Percentiles rank a stretch among this genome's conserved stretches.
Conservation (phyloP, 2,888 invertebrate species). For the Eupithecia dodoneata region DNA sequence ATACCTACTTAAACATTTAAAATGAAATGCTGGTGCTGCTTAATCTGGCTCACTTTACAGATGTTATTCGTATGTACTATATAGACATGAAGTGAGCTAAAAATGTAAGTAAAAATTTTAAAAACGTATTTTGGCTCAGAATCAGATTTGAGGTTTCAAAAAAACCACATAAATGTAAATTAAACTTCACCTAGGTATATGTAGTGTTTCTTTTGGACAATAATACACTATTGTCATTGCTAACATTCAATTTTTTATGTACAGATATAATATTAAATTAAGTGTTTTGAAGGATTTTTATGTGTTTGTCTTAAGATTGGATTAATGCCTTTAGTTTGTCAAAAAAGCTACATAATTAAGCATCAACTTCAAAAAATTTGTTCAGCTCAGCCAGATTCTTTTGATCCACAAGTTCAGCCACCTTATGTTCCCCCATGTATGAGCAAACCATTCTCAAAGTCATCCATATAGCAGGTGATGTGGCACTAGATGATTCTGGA, state of each 20-base stretch:
- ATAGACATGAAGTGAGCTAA: not conserved
- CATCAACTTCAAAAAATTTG: constrained; percentile 74
- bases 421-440: constrained; percentile 88
- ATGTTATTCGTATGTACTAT: too few species aligned
- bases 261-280: not conserved
- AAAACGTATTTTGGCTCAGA: too few species aligned
- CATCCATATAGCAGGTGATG: constrained; percentile 97
- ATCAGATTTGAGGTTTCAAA: too few species aligned
- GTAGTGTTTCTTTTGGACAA: not conserved
- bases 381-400: constrained; percentile 86
- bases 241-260: not conserved
- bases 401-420: constrained; percentile 85
- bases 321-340: not conserved
- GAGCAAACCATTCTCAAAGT: constrained; percentile 95
- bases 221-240: not conserved
- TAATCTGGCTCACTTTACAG: too few species aligned
- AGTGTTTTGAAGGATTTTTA: not conserved
- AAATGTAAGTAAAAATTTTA: not conserved
- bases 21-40: too few species aligned
- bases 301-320: not conserved
- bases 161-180: not conserved
- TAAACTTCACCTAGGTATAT: not conserved
- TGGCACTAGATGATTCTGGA: constrained; percentile 72
- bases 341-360: constrained; percentile 5
- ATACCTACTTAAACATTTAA: too few species aligned